Base-by-base conservation (phyloP, 2,797 vertebrate genomes). In the Australoheros facetus region DNA sequence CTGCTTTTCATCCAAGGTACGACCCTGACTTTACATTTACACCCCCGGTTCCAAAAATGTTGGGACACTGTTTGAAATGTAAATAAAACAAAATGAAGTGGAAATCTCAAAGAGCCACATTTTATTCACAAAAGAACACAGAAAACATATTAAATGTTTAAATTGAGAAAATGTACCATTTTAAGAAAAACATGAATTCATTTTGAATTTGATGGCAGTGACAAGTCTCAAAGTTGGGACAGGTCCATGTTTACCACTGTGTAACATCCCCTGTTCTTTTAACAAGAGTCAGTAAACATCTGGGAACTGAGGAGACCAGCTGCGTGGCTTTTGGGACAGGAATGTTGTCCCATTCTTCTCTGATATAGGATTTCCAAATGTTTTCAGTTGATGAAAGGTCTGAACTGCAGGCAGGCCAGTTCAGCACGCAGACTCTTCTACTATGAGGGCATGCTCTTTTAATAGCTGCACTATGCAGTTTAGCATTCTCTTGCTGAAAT, bases 1-100 rank as follows among this genome's bases (percentile, higher is more conserved):
- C 93, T 97, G 53, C 11, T 97, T 60, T 97, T 98, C 86, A 91
- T 82, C 56, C 94, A 82, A 96, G 97, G 97, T 97, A 95, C 3
- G 66, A 69, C 3, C 23, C 54, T 14, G 7, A 59, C 12, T 5
- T 45, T 0, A 53, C 51, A 42, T 80, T 54, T 34, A 60, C 34
- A 60, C 14, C 6, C n/a, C 58, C 32, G 34, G 3, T 19, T 51
- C 48, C 48, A n/a, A 53, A 17, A n/a, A 19, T 19, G 17, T 53
- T 53, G 48, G 19, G 48, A n/a, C 48, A 53, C 17, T 9, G 17
- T 53, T 3, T 53, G 9, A 53, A 53, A 53, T n/a, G 17, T n/a
- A 53, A 39, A 21, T 60, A 4, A 60, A 21, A 21, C 32, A 60
- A 34, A 60, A 34, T 39, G 58, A 60, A 21, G 21, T 60, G 32